Base-by-base conservation (phyloP, 2,113 vertebrate species). In the Antennarius striatus region DNA sequence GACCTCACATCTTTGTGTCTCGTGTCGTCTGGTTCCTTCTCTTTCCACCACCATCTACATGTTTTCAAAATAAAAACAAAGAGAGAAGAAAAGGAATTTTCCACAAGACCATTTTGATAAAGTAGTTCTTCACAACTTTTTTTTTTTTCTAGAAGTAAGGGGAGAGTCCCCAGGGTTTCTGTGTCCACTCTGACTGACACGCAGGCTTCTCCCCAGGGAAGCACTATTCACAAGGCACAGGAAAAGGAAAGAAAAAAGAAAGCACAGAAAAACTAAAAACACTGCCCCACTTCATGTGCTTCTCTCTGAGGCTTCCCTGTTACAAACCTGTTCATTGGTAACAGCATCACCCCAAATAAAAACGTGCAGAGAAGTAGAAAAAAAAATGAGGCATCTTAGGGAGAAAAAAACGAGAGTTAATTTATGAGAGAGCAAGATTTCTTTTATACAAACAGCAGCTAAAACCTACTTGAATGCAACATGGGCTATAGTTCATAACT, bases 151-250 rank as follows among this genome's bases (percentile, higher is more conserved):
- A 42, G 60, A 83, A 87, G 73, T 68, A 46, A 10, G 16, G 52
- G 62, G 60, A 84, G 50, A 60, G 54, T 89, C 82, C 77, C 88
- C 57, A 73, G 87, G 86, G 90, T 71, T 73, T 39, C 77, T 84
- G 64, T 85, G 89, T 90, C 88, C 87, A 88, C 68, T 78, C 61
- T 79, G 77, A 86, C 66, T 79, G 83, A 84, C 80, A 77, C 66
- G 63, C 78, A 28, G 68, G 65, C 60, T 79, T 32, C 54, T 83
- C 90, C 74, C 79, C 48, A 53, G 86, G 76, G 82, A 86, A 42
- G 16, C 52, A 60, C 45, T 55, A 48, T 76, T 63, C 66, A 73
- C 7, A 1, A 73, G 56, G 68, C 56, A 53, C 51, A 55, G 13
- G 12, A 46, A 73, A 40, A 60, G 11, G 45, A 51, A 71, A 17